phyloP scores from a whole-genome alignment of 2,888 invertebrate genomes.

The Leptopterna dolabrata region DNA sequence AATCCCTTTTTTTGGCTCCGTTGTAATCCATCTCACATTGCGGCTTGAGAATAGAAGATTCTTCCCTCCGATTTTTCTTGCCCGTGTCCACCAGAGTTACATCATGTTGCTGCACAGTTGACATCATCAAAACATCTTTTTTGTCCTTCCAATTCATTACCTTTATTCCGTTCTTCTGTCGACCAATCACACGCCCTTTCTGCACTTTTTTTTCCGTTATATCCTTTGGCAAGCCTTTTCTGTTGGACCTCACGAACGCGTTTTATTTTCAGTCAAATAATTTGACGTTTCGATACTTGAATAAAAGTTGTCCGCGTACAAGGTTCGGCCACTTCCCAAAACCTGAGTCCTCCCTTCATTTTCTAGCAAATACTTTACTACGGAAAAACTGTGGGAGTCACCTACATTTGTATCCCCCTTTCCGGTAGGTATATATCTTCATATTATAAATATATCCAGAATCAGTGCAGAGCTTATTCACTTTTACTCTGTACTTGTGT shows the following conservation, averaged over 20 bases:
- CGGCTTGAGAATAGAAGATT: not conserved
- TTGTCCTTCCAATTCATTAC: not conserved
- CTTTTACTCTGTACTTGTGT: conserved; percentile 44
- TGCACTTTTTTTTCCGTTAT: not conserved
- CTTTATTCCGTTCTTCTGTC: no score
- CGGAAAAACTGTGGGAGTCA: not conserved
- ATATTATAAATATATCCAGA: not conserved
- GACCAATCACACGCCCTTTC: not conserved
- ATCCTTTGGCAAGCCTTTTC: no score
- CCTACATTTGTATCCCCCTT: conserved; percentile 8
- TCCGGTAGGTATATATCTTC: conserved; percentile 38
- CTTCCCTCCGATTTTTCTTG: not conserved
- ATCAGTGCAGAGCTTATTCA: conserved; percentile 41
- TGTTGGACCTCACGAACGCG: no score
- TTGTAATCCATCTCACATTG: no score
- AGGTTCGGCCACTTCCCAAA: no score
- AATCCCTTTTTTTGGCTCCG: no score
- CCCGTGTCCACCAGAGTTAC: not conserved
- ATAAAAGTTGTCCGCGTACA: no score
- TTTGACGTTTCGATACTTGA: no score
- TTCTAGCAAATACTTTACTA: no score
- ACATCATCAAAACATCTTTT: not conserved
- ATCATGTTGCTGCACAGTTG: not conserved
- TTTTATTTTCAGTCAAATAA: no score
- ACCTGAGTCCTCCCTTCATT: no score